These are phyloP conservation scores for Chirona hameri DNA, from an alignment of 2,888 invertebrate genomes.

Conservation along the genomic window DNA sequence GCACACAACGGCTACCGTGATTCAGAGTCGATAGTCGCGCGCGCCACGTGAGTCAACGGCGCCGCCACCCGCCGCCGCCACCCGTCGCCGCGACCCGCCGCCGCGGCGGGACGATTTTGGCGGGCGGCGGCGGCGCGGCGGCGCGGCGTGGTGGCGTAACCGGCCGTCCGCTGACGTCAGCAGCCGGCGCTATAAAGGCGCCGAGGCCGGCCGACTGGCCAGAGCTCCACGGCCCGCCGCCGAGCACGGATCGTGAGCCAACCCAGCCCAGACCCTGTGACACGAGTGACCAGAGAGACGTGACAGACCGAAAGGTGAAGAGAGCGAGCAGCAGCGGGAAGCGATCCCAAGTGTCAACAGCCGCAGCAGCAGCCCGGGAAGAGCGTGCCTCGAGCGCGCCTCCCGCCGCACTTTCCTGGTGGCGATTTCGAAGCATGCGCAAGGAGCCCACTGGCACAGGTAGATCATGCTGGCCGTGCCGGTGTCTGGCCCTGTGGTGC, in stretches of 20 bases:
- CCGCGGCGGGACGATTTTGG: not conserved
- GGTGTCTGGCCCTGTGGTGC: not conserved
- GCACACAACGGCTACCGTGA: not conserved
- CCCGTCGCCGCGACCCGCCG: not conserved
- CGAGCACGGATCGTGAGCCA: not conserved
- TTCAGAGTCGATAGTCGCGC: not conserved
- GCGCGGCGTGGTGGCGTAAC: constrained; percentile 22
- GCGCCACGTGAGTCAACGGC: not conserved
- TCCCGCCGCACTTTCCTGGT: not conserved
- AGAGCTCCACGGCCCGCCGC: not conserved
- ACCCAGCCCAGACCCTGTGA: not conserved
- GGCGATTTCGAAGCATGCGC: constrained; percentile 4
- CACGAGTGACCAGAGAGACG: not conserved
- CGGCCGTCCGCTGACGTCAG: constrained; percentile 23
- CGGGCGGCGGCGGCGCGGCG: not conserved
- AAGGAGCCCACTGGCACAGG: not conserved
- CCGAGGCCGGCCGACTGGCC: not conserved
- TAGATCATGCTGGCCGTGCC: not conserved
- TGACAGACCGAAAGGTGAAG: not conserved
- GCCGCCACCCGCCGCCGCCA: not conserved
- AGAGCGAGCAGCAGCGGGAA: not conserved
- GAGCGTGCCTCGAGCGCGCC: not conserved
- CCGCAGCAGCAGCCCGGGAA: not conserved
- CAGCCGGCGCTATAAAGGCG: not conserved
- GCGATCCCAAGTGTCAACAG: no score